Evolutionary conservation across 2,888 invertebrate genomes (phyloP).

Genomic region (Agrotis puta): DNA sequence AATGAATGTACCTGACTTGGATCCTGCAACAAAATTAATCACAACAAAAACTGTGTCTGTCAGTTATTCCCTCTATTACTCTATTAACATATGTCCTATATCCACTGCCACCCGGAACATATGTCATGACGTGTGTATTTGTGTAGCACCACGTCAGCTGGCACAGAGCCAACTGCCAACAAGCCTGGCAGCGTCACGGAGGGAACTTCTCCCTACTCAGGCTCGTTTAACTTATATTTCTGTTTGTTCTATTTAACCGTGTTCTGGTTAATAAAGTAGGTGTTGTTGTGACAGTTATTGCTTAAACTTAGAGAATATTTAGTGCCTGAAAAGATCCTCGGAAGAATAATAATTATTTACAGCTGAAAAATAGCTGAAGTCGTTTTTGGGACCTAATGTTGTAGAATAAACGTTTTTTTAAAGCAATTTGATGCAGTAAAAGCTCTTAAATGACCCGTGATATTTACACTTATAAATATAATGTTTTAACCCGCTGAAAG

Average conservation of each 20-base stretch:
- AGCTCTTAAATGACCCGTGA: not conserved
- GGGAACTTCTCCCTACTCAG: conserved; percentile 1
- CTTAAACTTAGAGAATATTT: conserved; percentile 10
- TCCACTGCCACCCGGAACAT: conserved; percentile 11
- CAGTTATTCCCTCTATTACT: not conserved
- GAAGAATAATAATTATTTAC: conserved; percentile 1
- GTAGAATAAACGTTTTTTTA: too few relatives aligned
- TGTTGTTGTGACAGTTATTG: conserved; percentile 15
- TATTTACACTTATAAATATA: not conserved
- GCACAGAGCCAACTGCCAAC: conserved; percentile 35
- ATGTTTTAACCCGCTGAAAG: too few relatives aligned
- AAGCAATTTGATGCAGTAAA: too few relatives aligned
- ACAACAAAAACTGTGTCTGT: not conserved
- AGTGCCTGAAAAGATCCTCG: not conserved
- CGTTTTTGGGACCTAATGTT: not conserved
- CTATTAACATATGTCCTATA: conserved; percentile 7
- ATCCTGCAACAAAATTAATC: too few relatives aligned
- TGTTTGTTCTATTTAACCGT: conserved; percentile 2
- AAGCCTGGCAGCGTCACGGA: not conserved
- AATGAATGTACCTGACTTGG: too few relatives aligned
- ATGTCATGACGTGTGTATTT: conserved; percentile 10
- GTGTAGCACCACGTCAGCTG: conserved; percentile 19
- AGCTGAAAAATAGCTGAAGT: not conserved
- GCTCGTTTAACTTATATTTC: conserved; percentile 21
- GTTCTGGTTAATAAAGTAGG: not conserved